Evolutionary conservation across 2,888 invertebrate species (phyloP), one percentile per base, ranked within the genome.

Genomic region (Ramazzottius varieornatus): DNA sequence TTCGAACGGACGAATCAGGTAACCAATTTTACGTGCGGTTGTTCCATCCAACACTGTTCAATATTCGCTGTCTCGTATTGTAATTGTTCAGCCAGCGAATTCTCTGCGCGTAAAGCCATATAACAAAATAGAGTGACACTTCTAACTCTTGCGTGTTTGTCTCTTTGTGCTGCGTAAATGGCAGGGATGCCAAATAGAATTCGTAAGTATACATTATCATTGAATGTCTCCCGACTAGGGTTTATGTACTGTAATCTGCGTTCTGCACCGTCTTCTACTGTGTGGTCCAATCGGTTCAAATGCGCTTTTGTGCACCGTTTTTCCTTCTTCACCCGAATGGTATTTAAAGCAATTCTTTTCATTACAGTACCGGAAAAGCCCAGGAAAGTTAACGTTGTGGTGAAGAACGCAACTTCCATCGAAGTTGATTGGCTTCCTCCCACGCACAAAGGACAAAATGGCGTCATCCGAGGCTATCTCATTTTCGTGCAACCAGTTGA

Each of bases 1-100:
- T 91, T 73, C 86, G 86, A 81, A 94, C 94, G 71, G 88, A 88
- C 76, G 94, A 94, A 86, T 93, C 92, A 84, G 94, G 96, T 96
- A 92, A 85, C 92, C 73, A 69, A 20, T 40, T 40, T 40, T 40
- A 40, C 20, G 40, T 13, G 40, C 8, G 40, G 8, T 8, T 20
- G 13, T 20, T 40, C 13, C 20, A 20, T 40, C 13, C 20, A 20
- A 40, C 40, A 40, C 40, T 40, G 8, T 40, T 13, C 20, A 20
- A 20, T 40, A 13, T 8, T 40, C 20, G 8, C 8, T 13, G 8
- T 40, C 20, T 8, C 40, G 20, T 40, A 20, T 40, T 40, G 40
- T 40, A 20, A 13, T 40, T 40, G 40, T 20, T 40, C 13, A 40
- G 13, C 20, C 20, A 13, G 40, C 20, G 13, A 40, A 40, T 40